Conservation (phyloP, 2,888 invertebrate genomes). For the Antitype chi region DNA sequence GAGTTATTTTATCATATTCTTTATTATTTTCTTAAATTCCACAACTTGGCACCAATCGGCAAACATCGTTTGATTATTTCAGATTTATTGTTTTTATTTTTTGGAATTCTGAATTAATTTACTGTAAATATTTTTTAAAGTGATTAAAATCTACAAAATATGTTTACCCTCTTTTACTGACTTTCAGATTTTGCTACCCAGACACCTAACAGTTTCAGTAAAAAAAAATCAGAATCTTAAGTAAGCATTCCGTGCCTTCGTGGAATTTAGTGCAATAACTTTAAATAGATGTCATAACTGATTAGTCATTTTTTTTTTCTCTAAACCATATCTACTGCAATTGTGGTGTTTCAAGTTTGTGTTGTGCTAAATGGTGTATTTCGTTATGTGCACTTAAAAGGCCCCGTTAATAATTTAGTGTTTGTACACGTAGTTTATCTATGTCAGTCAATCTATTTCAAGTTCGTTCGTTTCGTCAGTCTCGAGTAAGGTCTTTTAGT, state of each 20-base stretch:
- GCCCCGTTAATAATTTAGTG: constrained; percentile 70
- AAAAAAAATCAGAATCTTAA: not conserved
- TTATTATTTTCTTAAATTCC: constrained; percentile 26
- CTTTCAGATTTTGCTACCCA: not conserved
- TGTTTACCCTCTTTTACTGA: not conserved
- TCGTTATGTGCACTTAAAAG: constrained; percentile 72
- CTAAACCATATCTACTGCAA: constrained; percentile 63
- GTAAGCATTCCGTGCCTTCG: not conserved
- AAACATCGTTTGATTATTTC: not conserved
- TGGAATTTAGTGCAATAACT: constrained; percentile 26
- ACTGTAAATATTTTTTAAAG: not conserved
- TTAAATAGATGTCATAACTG: constrained; percentile 30
- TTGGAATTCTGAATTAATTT: not conserved
- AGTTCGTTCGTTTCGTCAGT: constrained; percentile 53
- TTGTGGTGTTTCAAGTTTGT: constrained; percentile 73
- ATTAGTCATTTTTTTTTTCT: constrained; percentile 35
- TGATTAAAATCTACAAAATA: not conserved
- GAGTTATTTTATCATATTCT: constrained; percentile 28
- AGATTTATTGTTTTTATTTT: not conserved
- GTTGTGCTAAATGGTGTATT: constrained; percentile 69
- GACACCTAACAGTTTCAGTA: not conserved
- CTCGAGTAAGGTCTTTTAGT: constrained; percentile 62
- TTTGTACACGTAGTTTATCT: constrained; percentile 71
- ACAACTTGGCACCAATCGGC: not conserved
- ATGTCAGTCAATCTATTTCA: constrained; percentile 67